Percentiles rank a stretch among this genome's conserved stretches.
Conservation (phyloP, 2,888 invertebrate genomes). For the Cheiracanthium punctorium region DNA sequence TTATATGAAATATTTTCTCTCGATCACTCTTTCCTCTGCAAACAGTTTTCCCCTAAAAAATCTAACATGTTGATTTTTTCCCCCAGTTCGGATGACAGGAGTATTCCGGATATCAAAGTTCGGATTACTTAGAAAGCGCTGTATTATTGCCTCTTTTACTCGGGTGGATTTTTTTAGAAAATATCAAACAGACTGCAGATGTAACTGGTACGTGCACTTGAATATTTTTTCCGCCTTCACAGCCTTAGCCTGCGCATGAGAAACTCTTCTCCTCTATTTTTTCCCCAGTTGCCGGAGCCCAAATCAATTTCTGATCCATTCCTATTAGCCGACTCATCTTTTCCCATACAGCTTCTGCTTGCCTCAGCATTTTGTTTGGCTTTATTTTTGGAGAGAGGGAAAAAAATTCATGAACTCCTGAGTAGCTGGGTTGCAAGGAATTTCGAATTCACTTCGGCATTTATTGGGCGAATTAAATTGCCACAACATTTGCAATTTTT, state of each 20-base stretch:
- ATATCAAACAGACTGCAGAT: too few species aligned
- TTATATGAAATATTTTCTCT: too few species aligned
- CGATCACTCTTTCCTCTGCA: too few species aligned
- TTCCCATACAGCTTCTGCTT: background rate
- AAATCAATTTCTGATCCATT: conserved; percentile 46
- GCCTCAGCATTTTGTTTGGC: conserved; percentile 24
- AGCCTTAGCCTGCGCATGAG: too few species aligned
- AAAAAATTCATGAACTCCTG: background rate
- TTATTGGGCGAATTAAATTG: background rate
- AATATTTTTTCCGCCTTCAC: background rate
- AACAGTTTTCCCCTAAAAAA: too few species aligned
- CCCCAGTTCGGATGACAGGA: too few species aligned
- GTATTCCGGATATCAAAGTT: too few species aligned
- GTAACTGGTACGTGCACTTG: too few species aligned
- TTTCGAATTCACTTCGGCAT: background rate
- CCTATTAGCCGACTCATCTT: conserved; percentile 58
- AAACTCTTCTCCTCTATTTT: conserved; percentile 5
- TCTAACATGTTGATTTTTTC: too few species aligned
- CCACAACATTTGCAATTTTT: background rate
- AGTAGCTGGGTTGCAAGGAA: background rate
- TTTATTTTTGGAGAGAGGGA: background rate
- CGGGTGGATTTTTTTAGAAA: too few species aligned
- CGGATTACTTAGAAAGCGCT: too few species aligned
- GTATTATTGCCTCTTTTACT: too few species aligned
- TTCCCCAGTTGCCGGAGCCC: background rate